phyloP scores from a whole-genome alignment of 2,797 vertebrate genomes.

The Bufotes viridis region DNA sequence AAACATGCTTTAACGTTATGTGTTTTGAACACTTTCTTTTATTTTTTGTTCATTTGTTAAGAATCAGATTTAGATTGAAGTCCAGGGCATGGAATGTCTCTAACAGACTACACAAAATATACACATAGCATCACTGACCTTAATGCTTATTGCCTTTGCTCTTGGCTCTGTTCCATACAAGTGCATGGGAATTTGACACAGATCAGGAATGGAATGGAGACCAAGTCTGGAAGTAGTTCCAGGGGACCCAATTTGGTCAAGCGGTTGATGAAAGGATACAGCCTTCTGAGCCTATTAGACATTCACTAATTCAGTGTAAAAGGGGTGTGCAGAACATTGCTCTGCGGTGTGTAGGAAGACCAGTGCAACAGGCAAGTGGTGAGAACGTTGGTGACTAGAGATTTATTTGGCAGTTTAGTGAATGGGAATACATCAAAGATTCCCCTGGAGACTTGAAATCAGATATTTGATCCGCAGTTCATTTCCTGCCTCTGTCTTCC shows the following conservation, averaged over 20 bases:
- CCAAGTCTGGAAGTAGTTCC: constrained; percentile 64
- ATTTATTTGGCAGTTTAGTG: constrained; percentile 33
- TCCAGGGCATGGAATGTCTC: background rate
- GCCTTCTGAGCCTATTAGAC: constrained; percentile 14
- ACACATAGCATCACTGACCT: constrained; percentile 73
- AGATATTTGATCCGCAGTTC: constrained; percentile 31
- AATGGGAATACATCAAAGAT: constrained; percentile 23
- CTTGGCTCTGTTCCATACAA: constrained; percentile 81
- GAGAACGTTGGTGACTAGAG: constrained; percentile 1
- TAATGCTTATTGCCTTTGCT: constrained; percentile 72
- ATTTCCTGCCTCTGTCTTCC: constrained; percentile 35
- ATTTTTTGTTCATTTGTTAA: background rate
- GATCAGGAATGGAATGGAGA: constrained; percentile 72
- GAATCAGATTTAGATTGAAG: background rate
- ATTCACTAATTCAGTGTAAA: constrained; percentile 44
- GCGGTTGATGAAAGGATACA: constrained; percentile 49
- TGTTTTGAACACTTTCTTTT: background rate
- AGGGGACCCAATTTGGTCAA: constrained; percentile 57
- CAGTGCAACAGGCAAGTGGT: background rate
- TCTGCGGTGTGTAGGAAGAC: background rate
- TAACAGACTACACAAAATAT: constrained; percentile 68
- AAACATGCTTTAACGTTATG: background rate
- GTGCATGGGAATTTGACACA: constrained; percentile 95
- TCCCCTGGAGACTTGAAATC: constrained; percentile 15
- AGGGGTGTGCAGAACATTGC: background rate